phyloP scores from a whole-genome alignment of 1,140 invertebrate genomes.

The Drosophila watanabei region DNA sequence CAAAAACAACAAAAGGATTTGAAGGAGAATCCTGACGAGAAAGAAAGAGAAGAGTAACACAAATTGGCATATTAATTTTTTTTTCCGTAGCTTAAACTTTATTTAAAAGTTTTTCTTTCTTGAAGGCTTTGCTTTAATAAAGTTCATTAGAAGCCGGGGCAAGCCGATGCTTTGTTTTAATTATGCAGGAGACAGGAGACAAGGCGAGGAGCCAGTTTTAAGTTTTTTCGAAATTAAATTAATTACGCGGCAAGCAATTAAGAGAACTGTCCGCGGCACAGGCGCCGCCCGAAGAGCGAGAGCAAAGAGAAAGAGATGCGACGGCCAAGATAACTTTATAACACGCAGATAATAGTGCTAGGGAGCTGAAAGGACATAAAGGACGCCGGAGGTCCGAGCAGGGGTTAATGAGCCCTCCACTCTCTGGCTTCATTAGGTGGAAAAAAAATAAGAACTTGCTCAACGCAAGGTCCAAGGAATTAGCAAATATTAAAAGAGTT shows the following conservation, averaged over 20 bases:
- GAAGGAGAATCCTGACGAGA: neutral
- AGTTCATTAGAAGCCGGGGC: slow-evolving; percentile 57
- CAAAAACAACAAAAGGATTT: slow-evolving; percentile 5
- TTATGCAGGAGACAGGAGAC: slow-evolving; percentile 63
- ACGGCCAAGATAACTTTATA: slow-evolving; percentile 54
- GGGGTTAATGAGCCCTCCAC: slow-evolving; percentile 39
- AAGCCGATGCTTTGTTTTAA: slow-evolving; percentile 67
- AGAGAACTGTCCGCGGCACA: slow-evolving; percentile 66
- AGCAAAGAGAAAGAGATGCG: slow-evolving; percentile 34
- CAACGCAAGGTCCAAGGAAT: slow-evolving; percentile 9
- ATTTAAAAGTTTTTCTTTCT: slow-evolving; percentile 48
- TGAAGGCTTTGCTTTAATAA: slow-evolving; percentile 47
- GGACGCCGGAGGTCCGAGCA: neutral
- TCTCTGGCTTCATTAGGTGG: slow-evolving; percentile 41
- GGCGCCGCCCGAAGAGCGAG: slow-evolving; percentile 24
- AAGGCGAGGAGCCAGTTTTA: slow-evolving; percentile 52
- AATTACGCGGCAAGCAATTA: slow-evolving; percentile 77
- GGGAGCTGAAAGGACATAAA: slow-evolving; percentile 48
- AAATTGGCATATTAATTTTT: slow-evolving; percentile 70
- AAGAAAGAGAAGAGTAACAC: slow-evolving; percentile 35
- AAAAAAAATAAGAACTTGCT: slow-evolving; percentile 33
- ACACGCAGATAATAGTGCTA: slow-evolving; percentile 67
- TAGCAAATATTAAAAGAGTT: slow-evolving; percentile 7
- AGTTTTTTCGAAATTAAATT: slow-evolving; percentile 74
- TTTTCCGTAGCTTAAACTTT: slow-evolving; percentile 36